phyloP scores from a whole-genome alignment of 2,797 vertebrate genomes.

The Ctenopoma kingsleyae region DNA sequence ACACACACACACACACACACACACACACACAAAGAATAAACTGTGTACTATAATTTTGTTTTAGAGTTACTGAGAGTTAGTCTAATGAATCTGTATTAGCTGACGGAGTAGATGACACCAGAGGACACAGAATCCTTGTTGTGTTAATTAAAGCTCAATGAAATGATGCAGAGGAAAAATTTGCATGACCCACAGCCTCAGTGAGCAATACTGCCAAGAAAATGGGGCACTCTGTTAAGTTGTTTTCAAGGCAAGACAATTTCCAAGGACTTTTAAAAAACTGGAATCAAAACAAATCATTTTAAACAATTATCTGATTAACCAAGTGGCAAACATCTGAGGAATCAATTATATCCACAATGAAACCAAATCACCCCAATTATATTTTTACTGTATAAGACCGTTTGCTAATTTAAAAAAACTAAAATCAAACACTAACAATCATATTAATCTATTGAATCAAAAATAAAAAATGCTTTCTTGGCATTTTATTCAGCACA shows the following conservation, averaged over 20 bases:
- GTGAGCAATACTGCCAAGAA: slow-evolving; percentile 37
- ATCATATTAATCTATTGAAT: slow-evolving; percentile 7
- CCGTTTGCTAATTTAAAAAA: slow-evolving; percentile 14
- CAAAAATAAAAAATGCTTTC: slow-evolving; percentile 19
- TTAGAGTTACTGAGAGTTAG: slow-evolving; percentile 35
- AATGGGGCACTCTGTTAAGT: slow-evolving; percentile 40
- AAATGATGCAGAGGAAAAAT: slow-evolving; percentile 68
- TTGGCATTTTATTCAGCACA: slow-evolving; percentile 40
- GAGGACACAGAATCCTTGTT: slow-evolving; percentile 69
- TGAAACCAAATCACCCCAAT: slow-evolving; percentile 8
- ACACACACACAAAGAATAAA: too few relatives aligned
- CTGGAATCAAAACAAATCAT: slow-evolving; percentile 26
- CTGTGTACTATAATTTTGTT: slow-evolving; percentile 38
- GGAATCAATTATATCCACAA: slow-evolving; percentile 27
- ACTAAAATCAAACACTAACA: slow-evolving; percentile 9
- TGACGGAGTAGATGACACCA: slow-evolving; percentile 59
- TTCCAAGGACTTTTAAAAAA: slow-evolving; percentile 21
- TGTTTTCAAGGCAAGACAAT: slow-evolving; percentile 30
- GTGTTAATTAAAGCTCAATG: slow-evolving; percentile 73
- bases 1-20: too few relatives aligned
- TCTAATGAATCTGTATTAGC: slow-evolving; percentile 64
- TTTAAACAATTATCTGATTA: slow-evolving; percentile 47
- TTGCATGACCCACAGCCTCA: slow-evolving; percentile 57
- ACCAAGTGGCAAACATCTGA: slow-evolving; percentile 37
- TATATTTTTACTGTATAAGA: neutral